Base-by-base conservation (phyloP, 2,113 vertebrate genomes). In the Struthidea cinerea region DNA sequence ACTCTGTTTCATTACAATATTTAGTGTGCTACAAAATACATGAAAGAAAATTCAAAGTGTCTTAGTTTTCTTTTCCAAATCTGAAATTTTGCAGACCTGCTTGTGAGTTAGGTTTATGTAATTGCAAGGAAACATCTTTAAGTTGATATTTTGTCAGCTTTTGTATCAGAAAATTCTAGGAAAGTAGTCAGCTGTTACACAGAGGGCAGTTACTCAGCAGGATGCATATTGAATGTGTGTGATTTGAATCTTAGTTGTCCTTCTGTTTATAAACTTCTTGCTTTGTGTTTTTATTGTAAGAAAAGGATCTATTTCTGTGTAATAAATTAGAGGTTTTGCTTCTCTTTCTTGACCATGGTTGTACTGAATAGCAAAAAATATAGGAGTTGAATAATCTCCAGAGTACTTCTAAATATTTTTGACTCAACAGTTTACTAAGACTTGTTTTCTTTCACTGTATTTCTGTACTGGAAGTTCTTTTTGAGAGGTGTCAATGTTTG, bases 171-270 rank as follows among this genome's bases (percentile, higher is more conserved):
- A 64, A 5, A 41, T 35, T 37, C 32, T 56, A 52, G 44, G 28
- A 32, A 60, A 74, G 33, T 55, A 64, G 39, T 64, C 15, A 41
- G 26, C 41, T 42, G 4, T 85, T 79, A 49, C 9, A 4, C 1
- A 13, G 23, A 23, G 53, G 56, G 10, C 46, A 67, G n/a, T 65
- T 73, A 27, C 33, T 61, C 16, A 9, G 18, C 42, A 41, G 69
- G 32, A 44, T 46, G 49, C 0, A 0, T 89, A 9, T 26, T 4
- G 5, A 26, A 20, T n/a, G 3, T 32, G 27, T n/a, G 17, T 13
- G 28, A 20, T 64, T 41, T 33, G 15, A 68, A 28, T 89, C 37
- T 74, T 65, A 16, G 46, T 65, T 89, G 63, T 30, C 46, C 9
- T 88, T 63, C 41, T 56, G 27, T 59, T 70, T 27, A 22, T 24